Evolutionary conservation across 1,140 invertebrate species (phyloP).

Genomic region (Adelges cooleyi): DNA sequence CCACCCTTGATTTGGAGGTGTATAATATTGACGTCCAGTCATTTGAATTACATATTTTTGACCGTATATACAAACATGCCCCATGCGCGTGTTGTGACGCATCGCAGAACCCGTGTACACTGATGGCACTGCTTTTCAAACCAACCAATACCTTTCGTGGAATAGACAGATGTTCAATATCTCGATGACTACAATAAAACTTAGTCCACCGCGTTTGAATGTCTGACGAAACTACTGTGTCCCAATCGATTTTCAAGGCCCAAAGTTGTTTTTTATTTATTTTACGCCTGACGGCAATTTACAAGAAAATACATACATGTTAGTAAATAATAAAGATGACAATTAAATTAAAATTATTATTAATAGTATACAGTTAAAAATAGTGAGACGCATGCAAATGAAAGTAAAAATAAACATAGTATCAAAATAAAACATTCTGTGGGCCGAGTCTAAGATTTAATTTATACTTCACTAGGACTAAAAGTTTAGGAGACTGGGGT

Average conservation of each 20-base stretch:
- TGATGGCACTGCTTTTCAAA: neutral
- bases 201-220: neutral
- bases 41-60: too few relatives aligned
- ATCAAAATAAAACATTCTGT: too few relatives aligned
- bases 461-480: too few relatives aligned
- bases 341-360: slow-evolving; percentile 1
- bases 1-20: slow-evolving; percentile 32
- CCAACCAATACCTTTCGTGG: slow-evolving; percentile 12
- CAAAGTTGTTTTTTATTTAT: slow-evolving; percentile 3
- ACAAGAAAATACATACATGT: too few relatives aligned
- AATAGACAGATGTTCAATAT: neutral
- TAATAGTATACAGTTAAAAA: too few relatives aligned
- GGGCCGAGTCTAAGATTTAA: too few relatives aligned
- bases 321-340: too few relatives aligned
- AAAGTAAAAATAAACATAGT: too few relatives aligned
- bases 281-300: too few relatives aligned
- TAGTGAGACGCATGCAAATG: too few relatives aligned
- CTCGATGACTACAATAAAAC: neutral
- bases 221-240: neutral
- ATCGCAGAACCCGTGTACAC: slow-evolving; percentile 37
- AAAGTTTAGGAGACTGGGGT: too few relatives aligned
- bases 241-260: slow-evolving; percentile 11
- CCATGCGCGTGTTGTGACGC: slow-evolving; percentile 37
- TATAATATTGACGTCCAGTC: too few relatives aligned
- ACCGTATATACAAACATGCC: slow-evolving; percentile 36